These are phyloP conservation scores for Formica exsecta DNA, from an alignment of 1,140 invertebrate species.

Conservation along the genomic window DNA sequence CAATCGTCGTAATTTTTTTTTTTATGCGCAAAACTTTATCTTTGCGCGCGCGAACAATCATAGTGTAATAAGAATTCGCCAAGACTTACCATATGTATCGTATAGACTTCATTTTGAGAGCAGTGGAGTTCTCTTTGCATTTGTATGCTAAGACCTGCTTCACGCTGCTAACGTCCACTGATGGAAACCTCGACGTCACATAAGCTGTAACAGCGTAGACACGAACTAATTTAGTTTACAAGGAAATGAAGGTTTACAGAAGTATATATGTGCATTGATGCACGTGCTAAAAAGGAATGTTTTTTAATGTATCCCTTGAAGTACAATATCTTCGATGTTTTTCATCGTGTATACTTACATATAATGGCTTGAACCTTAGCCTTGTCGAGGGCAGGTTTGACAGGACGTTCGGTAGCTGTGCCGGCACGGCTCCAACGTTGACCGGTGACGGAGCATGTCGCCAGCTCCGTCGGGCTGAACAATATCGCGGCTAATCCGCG, in stretches of 20 bases:
- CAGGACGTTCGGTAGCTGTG: constrained; percentile 89
- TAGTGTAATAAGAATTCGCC: not conserved
- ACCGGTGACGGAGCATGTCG: constrained; percentile 91
- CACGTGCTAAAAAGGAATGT: not conserved
- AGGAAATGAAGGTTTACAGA: not conserved
- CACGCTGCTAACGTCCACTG: constrained; percentile 91
- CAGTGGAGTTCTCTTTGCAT: constrained; percentile 92
- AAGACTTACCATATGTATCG: constrained; percentile 88
- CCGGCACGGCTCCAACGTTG: constrained; percentile 91
- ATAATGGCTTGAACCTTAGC: constrained; percentile 91
- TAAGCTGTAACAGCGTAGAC: constrained; percentile 87
- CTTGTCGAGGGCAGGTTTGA: constrained; percentile 90
- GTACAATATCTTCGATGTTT: not conserved
- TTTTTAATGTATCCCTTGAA: not conserved
- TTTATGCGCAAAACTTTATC: not conserved
- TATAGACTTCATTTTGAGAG: constrained; percentile 90
- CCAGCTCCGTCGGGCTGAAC: constrained; percentile 91
- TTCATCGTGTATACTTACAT: constrained; percentile 85
- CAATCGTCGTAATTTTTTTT: not conserved
- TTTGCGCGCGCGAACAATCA: not conserved
- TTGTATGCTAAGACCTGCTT: constrained; percentile 92
- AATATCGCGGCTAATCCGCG: constrained; percentile 90
- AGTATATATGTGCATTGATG: not conserved
- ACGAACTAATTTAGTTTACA: not conserved
- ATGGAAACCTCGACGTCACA: constrained; percentile 91